Base-by-base conservation (phyloP, 23 tunicate genomes). In the Halocynthia roretzi region DNA sequence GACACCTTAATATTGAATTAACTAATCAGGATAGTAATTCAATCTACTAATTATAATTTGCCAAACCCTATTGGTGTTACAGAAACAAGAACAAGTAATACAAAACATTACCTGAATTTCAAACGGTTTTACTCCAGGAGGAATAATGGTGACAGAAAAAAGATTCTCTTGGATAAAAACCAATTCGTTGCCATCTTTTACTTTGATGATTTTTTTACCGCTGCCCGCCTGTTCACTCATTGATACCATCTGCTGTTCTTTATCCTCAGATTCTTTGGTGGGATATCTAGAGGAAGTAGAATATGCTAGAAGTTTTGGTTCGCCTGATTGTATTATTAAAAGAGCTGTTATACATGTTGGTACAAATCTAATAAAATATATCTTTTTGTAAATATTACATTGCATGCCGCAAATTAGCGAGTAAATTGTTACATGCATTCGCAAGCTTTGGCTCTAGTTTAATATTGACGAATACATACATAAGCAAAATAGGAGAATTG, bases 71-170 rank as follows among this genome's bases (percentile, higher is more conserved):
- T 31, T 31, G 44, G 44, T 31, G 44, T 31, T 31, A 4, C 44
- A 2, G 2, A 14, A 23, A 17, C 17, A 61, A 10, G 2, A 72
- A 2, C n/a, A 49, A 14, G 1, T 5, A 53, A 52, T 7, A 6
- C 64, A 53, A 21, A 82, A 58, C 56, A 53, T 77, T 54, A 92
- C 98, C 86, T 92, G 98, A 67, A 86, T 84, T 57, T 92, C 98
- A 78, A 92, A 82, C 19, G 76, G 18, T 40, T 92, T 90, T 10
- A 65, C 84, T 51, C 87, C 87, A 8, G 92, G 98, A 54, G 86
- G 87, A 50, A 55, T 78, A 10, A 92, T 77, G 72, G 84, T 92
- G 22, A 92, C 75, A 5, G 86, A 62, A 72, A 83, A 82, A 19
- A 92, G 66, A 70, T 72, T 85, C 31, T 91, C 97, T 71, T 91